Evolutionary conservation across 2,888 invertebrate genomes (phyloP).

Genomic region (Drosophila stalkeri): DNA sequence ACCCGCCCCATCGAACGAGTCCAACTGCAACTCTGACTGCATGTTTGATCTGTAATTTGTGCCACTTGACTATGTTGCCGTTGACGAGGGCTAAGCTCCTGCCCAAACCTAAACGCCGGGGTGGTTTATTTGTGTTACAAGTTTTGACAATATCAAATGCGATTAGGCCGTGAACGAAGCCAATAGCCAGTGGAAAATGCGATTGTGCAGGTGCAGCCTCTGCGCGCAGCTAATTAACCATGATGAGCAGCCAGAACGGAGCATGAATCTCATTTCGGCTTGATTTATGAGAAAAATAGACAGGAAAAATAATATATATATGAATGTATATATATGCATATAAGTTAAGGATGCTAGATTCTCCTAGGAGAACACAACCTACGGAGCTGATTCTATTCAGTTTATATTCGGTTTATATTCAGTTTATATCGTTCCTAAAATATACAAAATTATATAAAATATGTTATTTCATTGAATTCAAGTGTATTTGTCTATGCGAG

Average conservation of each 20-base stretch:
- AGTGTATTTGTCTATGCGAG: too few relatives aligned
- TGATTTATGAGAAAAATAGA: slow-evolving; percentile 57
- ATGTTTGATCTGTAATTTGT: slow-evolving; percentile 83
- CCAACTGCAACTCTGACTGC: slow-evolving; percentile 57
- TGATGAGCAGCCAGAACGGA: slow-evolving; percentile 37
- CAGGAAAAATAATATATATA: not conserved
- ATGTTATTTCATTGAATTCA: too few relatives aligned
- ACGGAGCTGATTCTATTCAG: too few relatives aligned
- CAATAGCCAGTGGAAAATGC: slow-evolving; percentile 46
- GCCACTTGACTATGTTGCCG: slow-evolving; percentile 69
- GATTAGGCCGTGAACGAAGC: slow-evolving; percentile 60
- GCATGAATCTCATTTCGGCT: slow-evolving; percentile 2
- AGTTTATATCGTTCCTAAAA: too few relatives aligned
- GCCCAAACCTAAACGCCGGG: slow-evolving; percentile 73
- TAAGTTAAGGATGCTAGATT: too few relatives aligned
- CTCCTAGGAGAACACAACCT: too few relatives aligned
- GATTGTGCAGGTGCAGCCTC: slow-evolving; percentile 61
- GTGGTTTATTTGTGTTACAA: slow-evolving; percentile 83
- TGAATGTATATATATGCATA: too few relatives aligned
- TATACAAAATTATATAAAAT: too few relatives aligned
- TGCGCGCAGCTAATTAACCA: slow-evolving; percentile 54
- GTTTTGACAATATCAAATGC: slow-evolving; percentile 64
- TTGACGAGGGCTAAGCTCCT: slow-evolving; percentile 30
- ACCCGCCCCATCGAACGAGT: slow-evolving; percentile 8
- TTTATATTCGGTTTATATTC: too few relatives aligned